Evolutionary conservation across 1,140 invertebrate species (phyloP).

Genomic region (Drosophila saltans): DNA sequence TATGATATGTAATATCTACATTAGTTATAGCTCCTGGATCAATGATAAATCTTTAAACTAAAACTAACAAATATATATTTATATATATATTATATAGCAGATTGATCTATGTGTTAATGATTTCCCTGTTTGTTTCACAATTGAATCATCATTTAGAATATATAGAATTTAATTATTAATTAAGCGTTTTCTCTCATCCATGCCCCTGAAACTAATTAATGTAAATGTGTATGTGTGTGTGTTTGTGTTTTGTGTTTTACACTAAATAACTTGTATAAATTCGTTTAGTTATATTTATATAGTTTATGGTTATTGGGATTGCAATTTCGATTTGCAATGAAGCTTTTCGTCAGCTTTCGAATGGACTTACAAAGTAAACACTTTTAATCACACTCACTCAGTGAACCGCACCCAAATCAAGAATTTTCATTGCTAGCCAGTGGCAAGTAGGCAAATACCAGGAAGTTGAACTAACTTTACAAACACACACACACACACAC

Average conservation of each 20-base stretch:
- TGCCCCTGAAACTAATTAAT: constrained; percentile 6
- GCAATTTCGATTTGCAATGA: not conserved
- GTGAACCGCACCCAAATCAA: constrained; percentile 53
- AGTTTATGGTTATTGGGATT: constrained; percentile 1
- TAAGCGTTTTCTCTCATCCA: not conserved
- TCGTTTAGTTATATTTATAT: not conserved
- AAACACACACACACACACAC: constrained; percentile 23
- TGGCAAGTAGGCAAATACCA: constrained; percentile 37
- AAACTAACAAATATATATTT: no score
- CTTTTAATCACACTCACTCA: constrained; percentile 18
- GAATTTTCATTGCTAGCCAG: constrained; percentile 43
- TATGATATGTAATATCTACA: no score
- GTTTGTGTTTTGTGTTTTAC: not conserved
- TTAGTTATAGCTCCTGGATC: no score
- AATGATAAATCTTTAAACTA: no score
- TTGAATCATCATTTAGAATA: no score
- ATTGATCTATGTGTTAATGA: no score
- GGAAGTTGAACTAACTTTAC: constrained; percentile 44
- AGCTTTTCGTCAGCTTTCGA: constrained; percentile 1
- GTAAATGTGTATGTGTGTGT: not conserved
- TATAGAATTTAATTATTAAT: no score
- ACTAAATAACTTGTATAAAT: not conserved
- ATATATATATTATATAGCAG: no score
- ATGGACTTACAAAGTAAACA: constrained; percentile 2
- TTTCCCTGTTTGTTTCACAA: no score